Percentiles rank a stretch among this genome's conserved stretches.
Conservation (phyloP, 2,113 vertebrate genomes). For the Chloropsis cyanopogon region DNA sequence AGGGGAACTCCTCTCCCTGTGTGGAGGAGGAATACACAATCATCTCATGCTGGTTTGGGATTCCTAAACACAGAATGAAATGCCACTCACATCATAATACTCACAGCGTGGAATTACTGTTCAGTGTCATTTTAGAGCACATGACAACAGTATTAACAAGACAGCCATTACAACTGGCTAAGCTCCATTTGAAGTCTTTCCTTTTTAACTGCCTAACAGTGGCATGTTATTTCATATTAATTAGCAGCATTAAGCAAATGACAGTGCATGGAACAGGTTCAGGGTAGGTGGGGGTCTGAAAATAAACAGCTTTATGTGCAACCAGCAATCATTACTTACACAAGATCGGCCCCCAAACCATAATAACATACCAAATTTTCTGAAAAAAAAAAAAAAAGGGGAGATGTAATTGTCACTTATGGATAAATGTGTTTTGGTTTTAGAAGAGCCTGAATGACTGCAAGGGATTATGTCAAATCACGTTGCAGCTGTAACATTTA, state of each 20-base stretch:
- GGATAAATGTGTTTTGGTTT: conserved; percentile 51
- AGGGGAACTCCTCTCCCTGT: conserved; percentile 19
- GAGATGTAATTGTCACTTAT: conserved; percentile 51
- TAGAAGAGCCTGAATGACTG: conserved; percentile 30
- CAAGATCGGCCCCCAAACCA: not conserved
- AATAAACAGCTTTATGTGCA: not conserved
- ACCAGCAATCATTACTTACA: not conserved
- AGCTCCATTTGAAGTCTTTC: conserved; percentile 1
- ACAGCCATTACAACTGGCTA: not conserved
- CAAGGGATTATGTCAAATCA: conserved; percentile 52
- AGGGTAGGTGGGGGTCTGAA: not conserved
- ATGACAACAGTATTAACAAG: not conserved
- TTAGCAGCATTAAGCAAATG: conserved; percentile 13
- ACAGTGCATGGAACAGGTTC: not conserved
- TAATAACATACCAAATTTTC: not conserved
- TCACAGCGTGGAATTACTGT: not conserved
- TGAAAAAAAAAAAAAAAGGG: not conserved
- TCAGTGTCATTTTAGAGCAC: conserved; percentile 8
- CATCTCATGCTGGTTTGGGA: conserved; percentile 25
- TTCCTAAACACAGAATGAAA: conserved; percentile 24
- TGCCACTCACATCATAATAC: not conserved
- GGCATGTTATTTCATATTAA: not conserved
- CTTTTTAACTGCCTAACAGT: not conserved
- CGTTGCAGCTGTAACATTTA: conserved; percentile 50
- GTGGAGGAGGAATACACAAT: not conserved